A percentile compares a stretch with the other conserved stretches of the same genome.
These are phyloP conservation scores for Anabacerthia variegaticeps DNA, from an alignment of 2,797 vertebrate species.

Conservation along the genomic window DNA sequence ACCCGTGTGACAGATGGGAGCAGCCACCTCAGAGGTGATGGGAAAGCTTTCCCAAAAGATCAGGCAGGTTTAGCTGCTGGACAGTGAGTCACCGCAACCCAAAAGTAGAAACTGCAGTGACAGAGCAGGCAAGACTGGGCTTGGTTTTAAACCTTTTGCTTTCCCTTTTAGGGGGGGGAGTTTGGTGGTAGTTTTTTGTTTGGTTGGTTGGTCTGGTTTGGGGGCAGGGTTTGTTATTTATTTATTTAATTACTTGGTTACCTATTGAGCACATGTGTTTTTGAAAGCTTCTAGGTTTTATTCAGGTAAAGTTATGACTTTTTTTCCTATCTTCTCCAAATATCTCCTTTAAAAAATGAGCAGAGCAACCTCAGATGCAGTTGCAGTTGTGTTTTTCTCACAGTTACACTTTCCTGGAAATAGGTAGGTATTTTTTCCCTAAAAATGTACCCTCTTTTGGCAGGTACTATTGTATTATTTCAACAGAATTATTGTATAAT, in stretches of 20 bases:
- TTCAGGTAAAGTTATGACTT: neutral
- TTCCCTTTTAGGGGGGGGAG: fast-evolving
- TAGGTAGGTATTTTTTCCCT: neutral
- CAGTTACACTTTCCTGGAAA: neutral
- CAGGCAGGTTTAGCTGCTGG: neutral
- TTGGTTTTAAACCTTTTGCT: neutral
- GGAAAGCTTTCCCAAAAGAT: neutral
- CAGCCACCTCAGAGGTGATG: neutral
- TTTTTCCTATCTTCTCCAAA: neutral
- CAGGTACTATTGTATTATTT: neutral
- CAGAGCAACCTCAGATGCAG: neutral
- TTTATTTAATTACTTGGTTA: neutral
- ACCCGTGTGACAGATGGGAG: fast-evolving
- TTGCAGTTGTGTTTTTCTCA: neutral
- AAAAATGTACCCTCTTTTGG: neutral
- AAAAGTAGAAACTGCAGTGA: neutral
- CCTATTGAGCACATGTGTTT: neutral
- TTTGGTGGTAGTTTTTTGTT: neutral
- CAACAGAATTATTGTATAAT: neutral
- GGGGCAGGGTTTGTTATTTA: fast-evolving
- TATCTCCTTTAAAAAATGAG: neutral
- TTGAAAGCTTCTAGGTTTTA: neutral
- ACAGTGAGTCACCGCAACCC: neutral
- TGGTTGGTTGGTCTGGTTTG: neutral
- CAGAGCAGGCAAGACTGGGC: neutral